Conservation (phyloP, 1,140 invertebrate genomes). For the Drosophila nigromelanica region DNA sequence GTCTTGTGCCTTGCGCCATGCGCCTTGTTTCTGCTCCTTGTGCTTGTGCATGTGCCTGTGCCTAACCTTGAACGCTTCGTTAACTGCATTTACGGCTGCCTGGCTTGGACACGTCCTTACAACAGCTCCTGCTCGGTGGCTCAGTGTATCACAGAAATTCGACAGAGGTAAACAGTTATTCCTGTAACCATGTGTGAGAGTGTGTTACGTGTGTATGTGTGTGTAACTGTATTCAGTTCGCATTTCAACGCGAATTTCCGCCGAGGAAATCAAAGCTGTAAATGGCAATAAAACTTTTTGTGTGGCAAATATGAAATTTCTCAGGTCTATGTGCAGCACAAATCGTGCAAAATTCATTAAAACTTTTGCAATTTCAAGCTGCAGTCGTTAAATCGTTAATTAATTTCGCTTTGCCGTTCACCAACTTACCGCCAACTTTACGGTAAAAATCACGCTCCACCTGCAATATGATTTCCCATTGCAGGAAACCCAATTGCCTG, state of each 20-base stretch:
- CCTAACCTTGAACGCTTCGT: constrained; percentile 23
- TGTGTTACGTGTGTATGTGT: not conserved
- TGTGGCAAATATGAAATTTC: constrained; percentile 61
- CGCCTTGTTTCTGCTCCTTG: not conserved
- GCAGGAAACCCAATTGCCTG: constrained; percentile 19
- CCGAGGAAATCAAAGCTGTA: constrained; percentile 53
- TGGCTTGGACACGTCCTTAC: constrained; percentile 8
- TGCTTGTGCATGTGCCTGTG: constrained; percentile 14
- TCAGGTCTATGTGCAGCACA: constrained; percentile 48
- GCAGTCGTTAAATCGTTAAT: constrained; percentile 56
- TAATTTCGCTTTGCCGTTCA: constrained; percentile 43
- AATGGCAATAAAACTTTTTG: constrained; percentile 69
- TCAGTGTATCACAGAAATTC: constrained; percentile 17
- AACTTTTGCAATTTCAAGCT: constrained; percentile 67
- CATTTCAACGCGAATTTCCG: constrained; percentile 43
- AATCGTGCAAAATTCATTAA: constrained; percentile 72
- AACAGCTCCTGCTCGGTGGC: not conserved
- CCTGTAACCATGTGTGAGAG: constrained; percentile 6
- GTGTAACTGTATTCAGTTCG: not conserved
- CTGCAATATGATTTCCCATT: constrained; percentile 19
- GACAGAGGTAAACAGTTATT: constrained; percentile 19
- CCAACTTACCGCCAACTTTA: constrained; percentile 8
- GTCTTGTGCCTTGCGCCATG: not conserved
- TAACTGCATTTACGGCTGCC: constrained; percentile 29
- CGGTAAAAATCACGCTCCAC: constrained; percentile 23